These are phyloP conservation scores for Coluber constrictor DNA, from an alignment of 2,797 vertebrate species.

Conservation along the genomic window DNA sequence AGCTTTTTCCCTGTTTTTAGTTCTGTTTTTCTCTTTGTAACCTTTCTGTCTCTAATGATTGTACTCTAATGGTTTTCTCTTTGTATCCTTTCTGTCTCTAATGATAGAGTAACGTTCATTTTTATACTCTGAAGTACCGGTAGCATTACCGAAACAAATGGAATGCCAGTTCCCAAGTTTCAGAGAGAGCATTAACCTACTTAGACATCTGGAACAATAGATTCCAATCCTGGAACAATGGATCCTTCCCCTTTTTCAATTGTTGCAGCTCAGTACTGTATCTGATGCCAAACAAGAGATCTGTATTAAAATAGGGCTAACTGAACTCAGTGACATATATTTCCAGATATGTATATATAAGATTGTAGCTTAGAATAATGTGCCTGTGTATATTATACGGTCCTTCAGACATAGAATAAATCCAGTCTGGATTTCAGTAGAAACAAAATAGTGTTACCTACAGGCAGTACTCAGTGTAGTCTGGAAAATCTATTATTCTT, in stretches of 20 bases:
- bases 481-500: neutral
- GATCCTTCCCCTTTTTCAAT: constrained; percentile 7
- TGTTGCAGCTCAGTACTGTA: neutral
- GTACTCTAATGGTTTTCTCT: neutral
- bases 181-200: neutral
- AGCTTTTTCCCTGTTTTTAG: neutral
- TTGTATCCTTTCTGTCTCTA: constrained; percentile 20
- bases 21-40: neutral
- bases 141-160: neutral
- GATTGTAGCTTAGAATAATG: constrained; percentile 23
- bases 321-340: neutral
- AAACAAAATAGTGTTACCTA: neutral
- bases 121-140: no score
- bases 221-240: neutral
- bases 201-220: constrained; percentile 4
- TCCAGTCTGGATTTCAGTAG: neutral
- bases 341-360: neutral
- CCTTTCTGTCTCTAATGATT: constrained; percentile 25
- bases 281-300: neutral
- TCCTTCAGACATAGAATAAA: constrained; percentile 6
- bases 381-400: constrained; percentile 25
- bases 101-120: neutral
- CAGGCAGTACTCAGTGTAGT: neutral
- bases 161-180: neutral
- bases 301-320: neutral